Base-by-base conservation (phyloP, 2,113 vertebrate species). In the Pseudopipra pipra region DNA sequence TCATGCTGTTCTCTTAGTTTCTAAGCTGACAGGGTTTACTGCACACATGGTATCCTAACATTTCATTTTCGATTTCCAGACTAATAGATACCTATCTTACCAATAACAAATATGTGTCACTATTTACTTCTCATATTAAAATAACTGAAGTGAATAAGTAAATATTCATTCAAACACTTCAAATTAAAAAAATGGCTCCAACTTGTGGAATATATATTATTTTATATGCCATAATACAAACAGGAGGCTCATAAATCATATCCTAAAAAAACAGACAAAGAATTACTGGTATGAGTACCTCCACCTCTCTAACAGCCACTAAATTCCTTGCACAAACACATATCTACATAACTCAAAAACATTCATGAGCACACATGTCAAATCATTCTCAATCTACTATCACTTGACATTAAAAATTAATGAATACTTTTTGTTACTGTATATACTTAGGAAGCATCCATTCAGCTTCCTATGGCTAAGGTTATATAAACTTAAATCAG, bases 81-180 rank as follows among this genome's bases (percentile, higher is more conserved):
- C 19, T 44, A 75, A 71, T 23, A 71, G 18, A 78, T 28, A 78
- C 9, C 2, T 65, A 41, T 35, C 23, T 75, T 84, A 93, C n/a
- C 41, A 75, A 31, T 43, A 46, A 81, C 4, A 11, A 91, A 65
- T 25, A 5, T 14, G 18, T 87, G 23, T 58, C 31, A 51, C 21
- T 85, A 68, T 93, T 93, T 94, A 96, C 93, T 96, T 97, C 35
- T 88, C 51, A 89, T 18, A 94, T 91, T 74, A 77, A 78, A 87
- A 71, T 97, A 97, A 51, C 43, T 91, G n/a, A 98, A 79, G 7
- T 93, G 31, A 78, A 93, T 55, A 72, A 87, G 54, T 52, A 97
- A 97, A 92, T 96, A 95, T 89, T 95, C 95, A 76, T 95, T 66
- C 74, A 81, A 96, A 87, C 72, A 95, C 9, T 96, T 82, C 23